phyloP scores from a whole-genome alignment of 2,113 vertebrate genomes.

The Psettodes erumei region DNA sequence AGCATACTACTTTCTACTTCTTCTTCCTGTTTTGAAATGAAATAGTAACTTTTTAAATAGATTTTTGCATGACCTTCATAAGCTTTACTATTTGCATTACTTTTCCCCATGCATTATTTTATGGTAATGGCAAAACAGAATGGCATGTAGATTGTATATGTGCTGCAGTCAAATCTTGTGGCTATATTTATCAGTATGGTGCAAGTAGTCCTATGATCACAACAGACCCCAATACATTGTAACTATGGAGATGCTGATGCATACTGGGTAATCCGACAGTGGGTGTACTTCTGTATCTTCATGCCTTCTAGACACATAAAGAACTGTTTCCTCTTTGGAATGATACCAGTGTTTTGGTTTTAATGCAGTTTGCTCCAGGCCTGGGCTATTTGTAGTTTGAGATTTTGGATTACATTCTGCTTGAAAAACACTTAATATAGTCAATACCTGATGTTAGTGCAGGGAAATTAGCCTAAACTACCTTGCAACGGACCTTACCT shows the following conservation, averaged over 20 bases:
- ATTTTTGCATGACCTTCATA: constrained; percentile 29
- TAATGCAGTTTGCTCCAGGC: constrained; percentile 49
- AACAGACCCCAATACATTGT: constrained; percentile 46
- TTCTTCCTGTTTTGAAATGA: background rate
- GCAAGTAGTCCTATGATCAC: constrained; percentile 27
- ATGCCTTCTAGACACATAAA: constrained; percentile 59
- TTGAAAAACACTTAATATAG: constrained; percentile 42
- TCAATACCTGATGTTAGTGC: constrained; percentile 20
- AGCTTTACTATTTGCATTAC: constrained; percentile 35
- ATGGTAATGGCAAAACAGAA: constrained; percentile 56
- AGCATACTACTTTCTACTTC: constrained; percentile 48
- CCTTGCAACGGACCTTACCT: too few relatives aligned
- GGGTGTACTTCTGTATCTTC: constrained; percentile 59
- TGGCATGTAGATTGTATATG: constrained; percentile 19
- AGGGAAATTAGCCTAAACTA: constrained; percentile 46
- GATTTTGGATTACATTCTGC: constrained; percentile 45
- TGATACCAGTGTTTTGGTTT: constrained; percentile 56
- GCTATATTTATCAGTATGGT: constrained; percentile 70
- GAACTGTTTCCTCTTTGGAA: constrained; percentile 56
- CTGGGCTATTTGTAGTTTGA: constrained; percentile 58
- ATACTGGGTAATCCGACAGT: constrained; percentile 57
- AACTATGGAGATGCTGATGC: constrained; percentile 64
- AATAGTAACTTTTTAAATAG: too few relatives aligned
- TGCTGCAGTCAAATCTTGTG: constrained; percentile 19
- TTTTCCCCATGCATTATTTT: constrained; percentile 33